Percentiles rank a stretch among this genome's conserved stretches.
These are phyloP conservation scores for Cisticola juncidis DNA, from an alignment of 2,113 vertebrate species.

Conservation along the genomic window DNA sequence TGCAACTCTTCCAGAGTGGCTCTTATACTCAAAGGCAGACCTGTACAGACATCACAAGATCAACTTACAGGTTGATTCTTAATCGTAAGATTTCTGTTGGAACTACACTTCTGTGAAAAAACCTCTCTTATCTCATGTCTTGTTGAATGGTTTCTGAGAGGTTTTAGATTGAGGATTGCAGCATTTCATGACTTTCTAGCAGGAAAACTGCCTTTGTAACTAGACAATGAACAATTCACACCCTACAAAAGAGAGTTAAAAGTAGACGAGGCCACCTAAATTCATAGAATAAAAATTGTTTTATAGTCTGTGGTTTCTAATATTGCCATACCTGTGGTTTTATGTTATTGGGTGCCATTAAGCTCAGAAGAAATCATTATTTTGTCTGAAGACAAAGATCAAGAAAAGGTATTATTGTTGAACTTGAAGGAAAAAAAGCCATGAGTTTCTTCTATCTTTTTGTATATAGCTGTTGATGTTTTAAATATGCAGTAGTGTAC, in stretches of 20 bases:
- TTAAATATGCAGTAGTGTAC: not conserved
- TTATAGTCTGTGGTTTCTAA: not conserved
- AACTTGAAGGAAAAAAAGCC: not conserved
- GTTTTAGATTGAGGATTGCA: not conserved
- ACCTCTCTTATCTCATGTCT: not conserved
- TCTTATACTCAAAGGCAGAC: not conserved
- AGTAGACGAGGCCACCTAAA: not conserved
- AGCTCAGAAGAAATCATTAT: not conserved
- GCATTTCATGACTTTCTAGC: not conserved
- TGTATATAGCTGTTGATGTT: not conserved
- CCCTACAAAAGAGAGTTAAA: not conserved
- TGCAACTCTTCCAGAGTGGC: fast-evolving
- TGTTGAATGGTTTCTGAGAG: not conserved
- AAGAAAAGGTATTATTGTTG: not conserved
- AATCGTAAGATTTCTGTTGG: not conserved
- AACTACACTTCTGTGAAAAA: not conserved
- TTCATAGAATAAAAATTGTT: not conserved
- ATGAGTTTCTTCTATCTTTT: not conserved
- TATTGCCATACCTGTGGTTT: not conserved
- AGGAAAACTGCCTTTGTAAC: not conserved
- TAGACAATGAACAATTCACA: not conserved
- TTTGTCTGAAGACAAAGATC: not conserved
- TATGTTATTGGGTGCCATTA: not conserved
- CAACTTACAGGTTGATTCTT: not conserved
- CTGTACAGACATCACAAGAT: not conserved